These are phyloP conservation scores for Asbolus verrucosus DNA, from an alignment of 1,140 invertebrate species.

Conservation along the genomic window DNA sequence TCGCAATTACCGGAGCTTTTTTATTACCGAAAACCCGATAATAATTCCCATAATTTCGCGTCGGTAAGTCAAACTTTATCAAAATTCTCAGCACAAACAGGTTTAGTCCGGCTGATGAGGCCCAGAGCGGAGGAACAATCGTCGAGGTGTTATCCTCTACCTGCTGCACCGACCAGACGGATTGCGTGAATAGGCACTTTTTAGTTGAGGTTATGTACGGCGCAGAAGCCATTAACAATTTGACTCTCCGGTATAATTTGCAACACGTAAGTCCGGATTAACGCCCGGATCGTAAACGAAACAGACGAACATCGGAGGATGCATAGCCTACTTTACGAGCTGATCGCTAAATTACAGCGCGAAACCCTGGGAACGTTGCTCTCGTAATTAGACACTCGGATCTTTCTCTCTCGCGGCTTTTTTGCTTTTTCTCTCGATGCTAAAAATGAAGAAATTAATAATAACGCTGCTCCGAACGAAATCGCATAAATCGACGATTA, in stretches of 20 bases:
- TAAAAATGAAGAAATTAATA: slow-evolving; percentile 37
- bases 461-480: not conserved
- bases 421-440: too few relatives aligned
- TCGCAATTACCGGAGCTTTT: too few relatives aligned
- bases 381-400: slow-evolving; percentile 42
- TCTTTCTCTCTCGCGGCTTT: slow-evolving; percentile 12
- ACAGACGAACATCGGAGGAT: slow-evolving; percentile 32
- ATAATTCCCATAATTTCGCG: not conserved
- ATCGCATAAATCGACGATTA: slow-evolving; percentile 14
- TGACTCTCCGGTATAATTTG: slow-evolving; percentile 44
- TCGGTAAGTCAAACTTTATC: not conserved
- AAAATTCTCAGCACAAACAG: slow-evolving; percentile 4
- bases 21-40: not conserved
- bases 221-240: slow-evolving; percentile 47
- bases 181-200: slow-evolving; percentile 43
- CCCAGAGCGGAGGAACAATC: not conserved
- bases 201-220: slow-evolving; percentile 26
- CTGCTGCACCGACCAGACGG: slow-evolving; percentile 7
- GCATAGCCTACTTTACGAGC: slow-evolving; percentile 44
- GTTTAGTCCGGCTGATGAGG: not conserved
- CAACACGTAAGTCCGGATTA: slow-evolving; percentile 43
- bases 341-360: slow-evolving; percentile 43
- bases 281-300: slow-evolving; percentile 24
- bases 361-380: slow-evolving; percentile 40
- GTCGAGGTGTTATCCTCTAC: slow-evolving; percentile 27